Percentiles rank a stretch among this genome's conserved stretches.
Conservation (phyloP, 2,113 vertebrate genomes). For the Elephas maximus region DNA sequence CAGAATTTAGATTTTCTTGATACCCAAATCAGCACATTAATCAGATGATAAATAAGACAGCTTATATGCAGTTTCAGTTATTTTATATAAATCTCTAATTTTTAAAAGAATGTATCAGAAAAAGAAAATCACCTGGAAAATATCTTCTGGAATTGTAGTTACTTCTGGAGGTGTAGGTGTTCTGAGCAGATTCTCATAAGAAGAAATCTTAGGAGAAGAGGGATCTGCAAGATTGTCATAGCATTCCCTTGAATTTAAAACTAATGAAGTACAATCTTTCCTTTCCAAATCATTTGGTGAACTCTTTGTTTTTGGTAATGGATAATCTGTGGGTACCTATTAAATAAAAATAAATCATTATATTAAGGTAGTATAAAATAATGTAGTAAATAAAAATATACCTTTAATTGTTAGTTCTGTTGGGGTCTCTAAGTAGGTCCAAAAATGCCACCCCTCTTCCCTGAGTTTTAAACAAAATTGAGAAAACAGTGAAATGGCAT, state of each 20-base stretch:
- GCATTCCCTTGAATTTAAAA: slow-evolving; percentile 76
- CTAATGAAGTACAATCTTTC: slow-evolving; percentile 63
- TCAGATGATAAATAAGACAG: neutral
- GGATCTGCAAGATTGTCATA: slow-evolving; percentile 79
- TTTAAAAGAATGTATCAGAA: slow-evolving; percentile 16
- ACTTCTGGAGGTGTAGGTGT: slow-evolving; percentile 90
- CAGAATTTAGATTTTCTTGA: slow-evolving; percentile 32
- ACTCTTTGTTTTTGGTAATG: slow-evolving; percentile 59
- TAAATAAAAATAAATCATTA: slow-evolving; percentile 63
- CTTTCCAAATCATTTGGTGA: slow-evolving; percentile 36
- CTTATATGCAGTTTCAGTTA: neutral
- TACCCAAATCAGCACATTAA: neutral
- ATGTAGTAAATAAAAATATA: neutral
- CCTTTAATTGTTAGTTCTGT: neutral
- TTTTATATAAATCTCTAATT: neutral
- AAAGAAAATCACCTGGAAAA: slow-evolving; percentile 87
- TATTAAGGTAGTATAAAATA: slow-evolving; percentile 39
- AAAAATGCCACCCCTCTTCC: neutral
- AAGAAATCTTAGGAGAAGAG: slow-evolving; percentile 85
- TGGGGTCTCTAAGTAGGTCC: neutral
- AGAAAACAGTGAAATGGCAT: slow-evolving; percentile 27
- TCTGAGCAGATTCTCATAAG: slow-evolving; percentile 85
- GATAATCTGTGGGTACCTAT: slow-evolving; percentile 28
- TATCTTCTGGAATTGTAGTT: slow-evolving; percentile 88
- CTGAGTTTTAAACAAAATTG: neutral